Evolutionary conservation across 1,140 invertebrate species (phyloP).

Genomic region (Megalonaias nervosa): DNA sequence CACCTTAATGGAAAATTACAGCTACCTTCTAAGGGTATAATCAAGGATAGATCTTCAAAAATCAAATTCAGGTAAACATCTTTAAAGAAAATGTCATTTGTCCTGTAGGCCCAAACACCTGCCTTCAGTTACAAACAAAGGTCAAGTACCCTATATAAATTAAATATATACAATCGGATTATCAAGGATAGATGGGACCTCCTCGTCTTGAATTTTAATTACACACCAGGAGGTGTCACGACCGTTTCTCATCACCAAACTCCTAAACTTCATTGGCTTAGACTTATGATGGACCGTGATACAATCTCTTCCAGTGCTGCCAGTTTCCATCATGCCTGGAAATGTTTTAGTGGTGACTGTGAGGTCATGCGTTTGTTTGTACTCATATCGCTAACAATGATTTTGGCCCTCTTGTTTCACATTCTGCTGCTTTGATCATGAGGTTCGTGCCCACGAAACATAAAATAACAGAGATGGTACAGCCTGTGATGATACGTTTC

Average conservation of each 20-base stretch:
- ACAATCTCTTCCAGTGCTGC: constrained; percentile 3
- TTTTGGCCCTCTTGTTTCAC: constrained; percentile 11
- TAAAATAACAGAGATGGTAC: constrained; percentile 25
- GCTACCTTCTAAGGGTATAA: no score
- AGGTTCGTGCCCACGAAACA: constrained; percentile 17
- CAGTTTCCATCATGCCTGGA: constrained; percentile 17
- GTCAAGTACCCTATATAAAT: no score
- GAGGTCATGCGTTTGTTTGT: constrained; percentile 21
- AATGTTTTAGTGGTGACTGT: constrained; percentile 26
- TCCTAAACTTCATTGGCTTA: constrained; percentile 24
- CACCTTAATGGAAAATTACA: no score
- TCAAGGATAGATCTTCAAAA: no score
- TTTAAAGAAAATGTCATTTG: no score
- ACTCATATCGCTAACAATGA: constrained; percentile 2
- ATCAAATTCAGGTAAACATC: no score
- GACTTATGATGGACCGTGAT: constrained; percentile 20
- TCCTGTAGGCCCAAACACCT: no score
- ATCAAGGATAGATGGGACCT: no score
- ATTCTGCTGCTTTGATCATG: constrained; percentile 18
- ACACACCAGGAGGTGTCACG: background rate
- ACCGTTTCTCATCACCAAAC: constrained; percentile 29
- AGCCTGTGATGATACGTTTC: constrained; percentile 21
- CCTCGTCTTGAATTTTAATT: background rate
- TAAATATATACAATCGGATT: no score
- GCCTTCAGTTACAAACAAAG: no score